These are phyloP conservation scores for Burhinus oedicnemus DNA, from an alignment of 2,113 vertebrate species.

Conservation along the genomic window DNA sequence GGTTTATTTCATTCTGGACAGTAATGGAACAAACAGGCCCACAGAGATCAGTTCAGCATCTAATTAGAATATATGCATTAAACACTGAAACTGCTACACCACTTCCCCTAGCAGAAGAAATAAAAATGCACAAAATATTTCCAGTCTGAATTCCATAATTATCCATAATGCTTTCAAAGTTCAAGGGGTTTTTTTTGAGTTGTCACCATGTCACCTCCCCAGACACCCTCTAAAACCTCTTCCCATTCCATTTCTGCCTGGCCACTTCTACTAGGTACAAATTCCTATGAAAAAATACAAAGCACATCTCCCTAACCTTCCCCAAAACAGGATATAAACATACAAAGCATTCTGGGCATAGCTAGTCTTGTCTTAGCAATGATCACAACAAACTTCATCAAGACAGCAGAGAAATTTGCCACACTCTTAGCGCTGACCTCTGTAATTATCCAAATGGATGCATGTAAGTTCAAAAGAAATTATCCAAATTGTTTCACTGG, in stretches of 20 bases:
- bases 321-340: not conserved
- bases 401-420: not conserved
- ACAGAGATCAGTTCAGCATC: constrained; percentile 16
- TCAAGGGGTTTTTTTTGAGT: not conserved
- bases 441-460: not conserved
- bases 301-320: not conserved
- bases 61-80: constrained; percentile 58
- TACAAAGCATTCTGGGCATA: not conserved
- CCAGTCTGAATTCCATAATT: constrained; percentile 57
- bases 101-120: constrained; percentile 60
- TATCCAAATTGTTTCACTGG: not conserved
- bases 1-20: constrained; percentile 34
- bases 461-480: not conserved
- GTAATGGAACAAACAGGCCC: constrained; percentile 18
- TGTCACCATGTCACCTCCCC: not conserved
- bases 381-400: not conserved
- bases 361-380: not conserved
- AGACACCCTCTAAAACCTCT: not conserved
- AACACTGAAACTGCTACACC: constrained; percentile 55
- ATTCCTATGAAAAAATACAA: not conserved
- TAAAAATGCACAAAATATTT: constrained; percentile 63
- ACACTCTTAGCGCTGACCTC: not conserved
- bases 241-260: not conserved
- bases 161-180: constrained; percentile 48
- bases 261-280: not conserved